Conservation (phyloP, 2,888 invertebrate species). For the Formica aserva region DNA sequence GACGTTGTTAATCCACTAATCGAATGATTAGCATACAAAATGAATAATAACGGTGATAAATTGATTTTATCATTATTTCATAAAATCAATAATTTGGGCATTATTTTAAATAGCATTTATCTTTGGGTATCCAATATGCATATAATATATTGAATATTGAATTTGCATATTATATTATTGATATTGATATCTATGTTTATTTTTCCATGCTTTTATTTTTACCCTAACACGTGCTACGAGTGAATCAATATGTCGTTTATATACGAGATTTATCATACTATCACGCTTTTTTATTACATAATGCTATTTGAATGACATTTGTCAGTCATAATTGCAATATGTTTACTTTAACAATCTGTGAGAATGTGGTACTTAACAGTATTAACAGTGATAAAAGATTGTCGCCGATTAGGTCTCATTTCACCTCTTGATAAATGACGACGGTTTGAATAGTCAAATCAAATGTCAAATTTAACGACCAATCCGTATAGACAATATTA, state of each 20-base stretch:
- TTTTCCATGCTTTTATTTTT: too few relatives aligned
- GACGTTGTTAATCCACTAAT: constrained; percentile 4
- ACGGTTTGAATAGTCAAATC: not conserved
- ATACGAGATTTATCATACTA: not conserved
- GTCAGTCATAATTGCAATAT: not conserved
- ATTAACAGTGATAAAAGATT: not conserved
- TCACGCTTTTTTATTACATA: not conserved
- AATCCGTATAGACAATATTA: not conserved
- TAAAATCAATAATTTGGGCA: not conserved
- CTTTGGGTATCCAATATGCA: not conserved
- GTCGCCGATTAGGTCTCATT: not conserved
- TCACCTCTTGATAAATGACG: not conserved
- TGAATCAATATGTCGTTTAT: not conserved
- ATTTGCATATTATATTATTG: not conserved
- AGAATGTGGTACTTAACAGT: not conserved
- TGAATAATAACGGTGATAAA: not conserved
- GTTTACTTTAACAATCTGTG: not conserved
- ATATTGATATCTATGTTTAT: too few relatives aligned
- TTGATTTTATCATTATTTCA: not conserved
- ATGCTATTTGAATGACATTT: not conserved
- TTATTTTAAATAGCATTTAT: not conserved
- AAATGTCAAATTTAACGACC: not conserved
- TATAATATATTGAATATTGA: not conserved
- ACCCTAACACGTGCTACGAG: too few relatives aligned
- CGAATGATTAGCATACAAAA: not conserved